Evolutionary conservation across 1,140 invertebrate species (phyloP).

Genomic region (Zaprionus taronus): DNA sequence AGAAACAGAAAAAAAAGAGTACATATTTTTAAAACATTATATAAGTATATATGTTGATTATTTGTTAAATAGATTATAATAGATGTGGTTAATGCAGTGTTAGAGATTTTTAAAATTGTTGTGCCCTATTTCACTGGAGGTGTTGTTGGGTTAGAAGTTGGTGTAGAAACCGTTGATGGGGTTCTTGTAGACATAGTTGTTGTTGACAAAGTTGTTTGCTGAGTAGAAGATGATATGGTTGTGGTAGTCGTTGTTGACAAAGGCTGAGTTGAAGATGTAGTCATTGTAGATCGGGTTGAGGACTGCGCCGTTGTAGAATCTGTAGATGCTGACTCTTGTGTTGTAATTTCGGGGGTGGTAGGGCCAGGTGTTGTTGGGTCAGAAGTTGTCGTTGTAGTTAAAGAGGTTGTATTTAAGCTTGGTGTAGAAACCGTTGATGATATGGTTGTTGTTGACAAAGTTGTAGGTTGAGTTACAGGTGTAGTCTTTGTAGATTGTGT

Average conservation of each 20-base stretch:
- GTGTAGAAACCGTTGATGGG: not conserved
- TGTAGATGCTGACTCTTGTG: too few relatives aligned
- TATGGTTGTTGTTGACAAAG: not conserved
- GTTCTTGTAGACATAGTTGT: not conserved
- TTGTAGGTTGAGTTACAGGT: not conserved
- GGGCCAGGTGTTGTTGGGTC: not conserved
- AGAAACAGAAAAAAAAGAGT: too few relatives aligned
- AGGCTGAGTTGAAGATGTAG: not conserved
- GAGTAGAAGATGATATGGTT: not conserved
- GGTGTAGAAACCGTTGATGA: not conserved
- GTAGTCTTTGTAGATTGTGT: too few relatives aligned
- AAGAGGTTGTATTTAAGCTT: not conserved
- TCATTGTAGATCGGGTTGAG: too few relatives aligned
- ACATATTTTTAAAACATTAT: too few relatives aligned
- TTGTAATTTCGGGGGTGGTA: not conserved
- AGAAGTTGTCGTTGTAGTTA: not conserved
- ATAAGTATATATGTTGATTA: too few relatives aligned
- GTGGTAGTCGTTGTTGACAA: not conserved
- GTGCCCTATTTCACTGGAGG: not conserved
- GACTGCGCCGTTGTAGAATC: too few relatives aligned
- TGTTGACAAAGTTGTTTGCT: not conserved
- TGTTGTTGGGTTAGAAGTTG: not conserved
- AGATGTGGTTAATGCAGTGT: not conserved
- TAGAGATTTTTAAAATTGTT: not conserved
- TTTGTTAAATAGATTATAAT: too few relatives aligned